phyloP scores from a whole-genome alignment of 2,113 vertebrate species.

The Gnathochromis pfefferi region DNA sequence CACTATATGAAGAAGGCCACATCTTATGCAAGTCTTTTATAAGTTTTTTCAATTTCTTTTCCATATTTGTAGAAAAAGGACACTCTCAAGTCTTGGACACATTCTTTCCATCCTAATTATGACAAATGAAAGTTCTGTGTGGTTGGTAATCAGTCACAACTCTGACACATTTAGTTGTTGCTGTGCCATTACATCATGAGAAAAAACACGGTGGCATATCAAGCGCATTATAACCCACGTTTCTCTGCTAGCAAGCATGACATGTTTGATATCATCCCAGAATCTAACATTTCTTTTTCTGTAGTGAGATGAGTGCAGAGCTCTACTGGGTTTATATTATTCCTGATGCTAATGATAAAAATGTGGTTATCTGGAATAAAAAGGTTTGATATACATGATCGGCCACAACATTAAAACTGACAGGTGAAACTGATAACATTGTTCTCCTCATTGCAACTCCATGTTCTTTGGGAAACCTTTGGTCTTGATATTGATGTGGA shows the following conservation, averaged over 20 bases:
- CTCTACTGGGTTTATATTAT: not conserved
- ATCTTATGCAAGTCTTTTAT: not conserved
- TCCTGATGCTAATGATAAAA: not conserved
- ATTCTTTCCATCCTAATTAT: not conserved
- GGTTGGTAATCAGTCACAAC: not conserved
- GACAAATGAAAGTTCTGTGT: not conserved
- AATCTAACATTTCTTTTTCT: not conserved
- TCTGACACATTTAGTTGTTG: not conserved
- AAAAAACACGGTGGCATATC: not conserved
- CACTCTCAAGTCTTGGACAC: not conserved
- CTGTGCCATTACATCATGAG: conserved; percentile 24
- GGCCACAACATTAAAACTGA: not conserved
- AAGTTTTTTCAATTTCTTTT: not conserved
- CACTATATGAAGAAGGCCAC: not conserved
- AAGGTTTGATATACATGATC: not conserved
- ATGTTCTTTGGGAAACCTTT: not conserved
- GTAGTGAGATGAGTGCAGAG: not conserved
- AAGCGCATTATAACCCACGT: conserved; percentile 6
- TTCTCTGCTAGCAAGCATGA: not conserved
- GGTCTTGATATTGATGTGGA: not conserved
- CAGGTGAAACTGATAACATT: not conserved
- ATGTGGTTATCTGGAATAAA: not conserved
- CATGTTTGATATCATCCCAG: not conserved
- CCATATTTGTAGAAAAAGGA: not conserved
- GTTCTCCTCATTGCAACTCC: not conserved